Evolutionary conservation across 2,113 vertebrate species (phyloP).

Genomic region (Oophaga pumilio): DNA sequence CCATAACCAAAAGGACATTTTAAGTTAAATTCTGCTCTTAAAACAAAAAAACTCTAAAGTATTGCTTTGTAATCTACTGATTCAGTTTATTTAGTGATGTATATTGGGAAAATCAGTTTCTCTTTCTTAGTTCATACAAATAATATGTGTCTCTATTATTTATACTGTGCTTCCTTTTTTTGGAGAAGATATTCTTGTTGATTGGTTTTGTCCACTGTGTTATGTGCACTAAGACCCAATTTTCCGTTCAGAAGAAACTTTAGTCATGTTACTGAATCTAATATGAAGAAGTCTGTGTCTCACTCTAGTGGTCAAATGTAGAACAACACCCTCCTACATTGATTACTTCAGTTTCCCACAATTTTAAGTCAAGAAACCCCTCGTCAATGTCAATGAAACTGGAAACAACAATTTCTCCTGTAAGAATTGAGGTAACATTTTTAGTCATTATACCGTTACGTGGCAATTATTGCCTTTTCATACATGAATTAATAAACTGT

Average conservation of each 20-base stretch:
- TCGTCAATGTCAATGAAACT: background rate
- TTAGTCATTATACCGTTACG: background rate
- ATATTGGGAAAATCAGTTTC: no score
- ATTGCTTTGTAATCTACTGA: no score
- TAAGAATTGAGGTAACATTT: background rate
- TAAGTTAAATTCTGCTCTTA: no score
- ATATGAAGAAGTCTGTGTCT: conserved; percentile 24
- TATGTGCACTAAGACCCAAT: background rate
- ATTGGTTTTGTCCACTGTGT: no score
- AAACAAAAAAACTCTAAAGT: no score
- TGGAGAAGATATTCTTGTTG: no score
- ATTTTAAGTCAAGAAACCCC: background rate
- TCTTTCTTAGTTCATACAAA: no score
- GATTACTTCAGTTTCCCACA: background rate
- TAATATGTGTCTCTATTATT: no score
- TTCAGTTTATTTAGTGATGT: no score
- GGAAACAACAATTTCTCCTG: background rate
- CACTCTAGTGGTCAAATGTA: conserved; percentile 20
- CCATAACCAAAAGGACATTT: no score
- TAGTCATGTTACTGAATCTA: no score
- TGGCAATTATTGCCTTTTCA: no score
- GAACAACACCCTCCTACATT: background rate
- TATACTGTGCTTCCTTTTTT: background rate
- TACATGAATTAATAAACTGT: background rate
- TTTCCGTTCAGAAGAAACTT: background rate